Evolutionary conservation across 2,888 invertebrate genomes (phyloP).

Genomic region (Xanthostigma xanthostigma): DNA sequence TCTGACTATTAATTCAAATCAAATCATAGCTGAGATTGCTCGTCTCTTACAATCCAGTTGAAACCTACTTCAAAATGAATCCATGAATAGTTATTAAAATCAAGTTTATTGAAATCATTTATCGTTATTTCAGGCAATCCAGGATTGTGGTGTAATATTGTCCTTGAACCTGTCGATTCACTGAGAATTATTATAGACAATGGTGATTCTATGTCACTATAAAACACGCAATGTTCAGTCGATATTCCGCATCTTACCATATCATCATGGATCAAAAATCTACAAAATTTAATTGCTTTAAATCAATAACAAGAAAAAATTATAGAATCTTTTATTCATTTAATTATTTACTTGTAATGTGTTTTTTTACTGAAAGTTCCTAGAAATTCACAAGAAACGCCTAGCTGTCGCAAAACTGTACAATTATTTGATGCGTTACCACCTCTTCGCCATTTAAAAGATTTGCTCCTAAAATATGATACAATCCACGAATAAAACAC

Average conservation of each 20-base stretch:
- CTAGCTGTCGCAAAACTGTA: constrained; percentile 42
- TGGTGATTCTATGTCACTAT: constrained; percentile 32
- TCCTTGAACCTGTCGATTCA: constrained; percentile 38
- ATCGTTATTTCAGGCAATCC: constrained; percentile 37
- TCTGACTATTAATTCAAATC: background rate
- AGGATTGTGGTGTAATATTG: constrained; percentile 46
- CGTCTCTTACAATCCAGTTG: no score
- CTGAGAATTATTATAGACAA: constrained; percentile 44
- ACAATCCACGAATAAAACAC: no score
- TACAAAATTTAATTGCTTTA: constrained; percentile 15
- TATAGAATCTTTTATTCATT: background rate
- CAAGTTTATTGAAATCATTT: constrained; percentile 36
- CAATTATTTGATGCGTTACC: constrained; percentile 57
- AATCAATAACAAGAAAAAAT: background rate
- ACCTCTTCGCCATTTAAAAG: constrained; percentile 46
- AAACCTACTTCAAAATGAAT: constrained; percentile 47
- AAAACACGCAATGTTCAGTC: constrained; percentile 31
- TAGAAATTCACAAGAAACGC: constrained; percentile 38
- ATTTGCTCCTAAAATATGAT: constrained; percentile 21
- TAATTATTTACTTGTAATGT: constrained; percentile 14
- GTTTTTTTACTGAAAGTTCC: constrained; percentile 36
- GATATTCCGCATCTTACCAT: constrained; percentile 10
- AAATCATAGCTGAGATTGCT: no score
- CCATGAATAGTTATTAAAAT: constrained; percentile 41
- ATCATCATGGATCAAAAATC: constrained; percentile 36